phyloP scores from a whole-genome alignment of 1,140 invertebrate species.

The Parasteatoda tepidariorum region DNA sequence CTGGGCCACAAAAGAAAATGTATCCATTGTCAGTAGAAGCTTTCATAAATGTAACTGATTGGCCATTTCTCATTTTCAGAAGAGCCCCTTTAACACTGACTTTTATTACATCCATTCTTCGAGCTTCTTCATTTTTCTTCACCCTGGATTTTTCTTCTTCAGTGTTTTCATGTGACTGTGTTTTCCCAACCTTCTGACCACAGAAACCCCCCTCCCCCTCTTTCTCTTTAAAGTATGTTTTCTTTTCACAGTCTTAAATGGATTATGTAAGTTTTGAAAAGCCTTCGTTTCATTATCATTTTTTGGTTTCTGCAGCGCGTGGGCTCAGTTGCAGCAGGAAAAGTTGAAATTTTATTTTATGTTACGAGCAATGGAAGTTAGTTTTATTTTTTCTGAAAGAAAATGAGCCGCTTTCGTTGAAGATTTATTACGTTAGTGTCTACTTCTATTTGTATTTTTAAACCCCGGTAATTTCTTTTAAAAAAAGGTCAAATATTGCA shows the following conservation, averaged over 20 bases:
- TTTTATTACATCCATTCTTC: not conserved
- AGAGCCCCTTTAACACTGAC: not conserved
- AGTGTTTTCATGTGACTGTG: not conserved
- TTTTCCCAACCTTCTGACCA: not conserved
- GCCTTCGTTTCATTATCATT: not conserved
- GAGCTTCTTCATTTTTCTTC: not conserved
- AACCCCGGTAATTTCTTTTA: too few species aligned
- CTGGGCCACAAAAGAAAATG: too few species aligned
- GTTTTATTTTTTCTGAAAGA: too few species aligned
- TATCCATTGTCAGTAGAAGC: too few species aligned
- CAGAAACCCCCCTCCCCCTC: not conserved
- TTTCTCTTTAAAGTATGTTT: too few species aligned
- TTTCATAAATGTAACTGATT: not conserved
- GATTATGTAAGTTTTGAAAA: not conserved
- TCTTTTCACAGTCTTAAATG: not conserved
- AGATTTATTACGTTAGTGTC: too few species aligned
- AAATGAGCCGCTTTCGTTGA: too few species aligned
- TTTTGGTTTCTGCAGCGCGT: not conserved
- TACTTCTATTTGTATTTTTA: too few species aligned
- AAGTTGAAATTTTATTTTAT: too few species aligned
- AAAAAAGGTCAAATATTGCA: too few species aligned
- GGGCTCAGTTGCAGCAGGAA: too few species aligned
- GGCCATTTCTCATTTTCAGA: not conserved
- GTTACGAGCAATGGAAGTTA: too few species aligned
- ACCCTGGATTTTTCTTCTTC: not conserved